These are phyloP conservation scores for Quadroppia sp. DNA, from an alignment of 2,888 invertebrate species.

Conservation along the genomic window DNA sequence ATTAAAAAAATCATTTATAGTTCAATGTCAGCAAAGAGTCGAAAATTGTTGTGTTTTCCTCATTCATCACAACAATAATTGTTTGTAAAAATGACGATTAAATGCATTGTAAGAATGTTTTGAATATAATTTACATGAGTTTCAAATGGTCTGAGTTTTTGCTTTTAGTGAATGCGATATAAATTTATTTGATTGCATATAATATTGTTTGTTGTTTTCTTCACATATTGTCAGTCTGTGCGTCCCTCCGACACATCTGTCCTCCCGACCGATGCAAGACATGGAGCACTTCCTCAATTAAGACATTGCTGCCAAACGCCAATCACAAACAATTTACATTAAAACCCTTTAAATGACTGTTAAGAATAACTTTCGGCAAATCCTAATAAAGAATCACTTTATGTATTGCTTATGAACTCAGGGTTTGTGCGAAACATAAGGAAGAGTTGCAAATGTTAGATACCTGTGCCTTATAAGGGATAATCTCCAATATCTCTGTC, in stretches of 20 bases:
- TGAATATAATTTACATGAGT: too few species aligned
- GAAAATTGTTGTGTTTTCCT: not conserved
- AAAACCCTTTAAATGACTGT: slow-evolving; percentile 8
- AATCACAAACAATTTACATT: slow-evolving; percentile 14
- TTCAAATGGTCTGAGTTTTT: too few species aligned
- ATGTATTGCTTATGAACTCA: slow-evolving; percentile 11
- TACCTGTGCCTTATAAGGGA: not conserved
- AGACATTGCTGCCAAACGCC: slow-evolving; percentile 1
- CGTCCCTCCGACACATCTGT: not conserved
- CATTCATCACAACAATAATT: not conserved
- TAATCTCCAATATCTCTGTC: not conserved
- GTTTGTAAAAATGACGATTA: not conserved
- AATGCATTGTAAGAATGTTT: not conserved
- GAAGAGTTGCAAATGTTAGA: not conserved
- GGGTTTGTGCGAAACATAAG: not conserved
- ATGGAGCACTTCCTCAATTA: slow-evolving; percentile 15
- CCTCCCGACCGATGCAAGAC: not conserved
- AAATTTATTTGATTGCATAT: not conserved
- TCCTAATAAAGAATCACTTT: not conserved
- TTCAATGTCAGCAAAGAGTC: not conserved
- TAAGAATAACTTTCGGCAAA: slow-evolving; percentile 15
- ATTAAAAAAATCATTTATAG: too few species aligned
- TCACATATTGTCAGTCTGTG: not conserved
- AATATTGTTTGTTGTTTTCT: not conserved
- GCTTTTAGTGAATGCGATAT: not conserved